Evolutionary conservation across 2,797 vertebrate genomes (phyloP), one percentile per base, ranked within the genome.

Genomic region (Borostomias antarcticus): DNA sequence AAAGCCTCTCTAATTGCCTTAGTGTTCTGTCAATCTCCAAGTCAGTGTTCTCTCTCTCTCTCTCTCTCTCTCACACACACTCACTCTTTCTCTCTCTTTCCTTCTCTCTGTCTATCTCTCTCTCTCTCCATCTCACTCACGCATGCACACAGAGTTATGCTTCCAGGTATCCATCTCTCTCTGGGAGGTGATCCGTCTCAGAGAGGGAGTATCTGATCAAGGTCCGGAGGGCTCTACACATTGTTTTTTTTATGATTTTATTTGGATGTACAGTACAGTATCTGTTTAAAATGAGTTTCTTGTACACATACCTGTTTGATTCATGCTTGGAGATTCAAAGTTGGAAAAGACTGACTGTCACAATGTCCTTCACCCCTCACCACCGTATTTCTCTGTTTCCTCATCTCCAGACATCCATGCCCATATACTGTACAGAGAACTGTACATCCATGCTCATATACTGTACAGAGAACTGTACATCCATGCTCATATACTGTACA

Each of bases 1-100:
- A 82, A 79, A 76, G 85, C 86, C 85, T 88, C 85, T 89, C 72
- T 86, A 80, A 89, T 86, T 91, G 89, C 89, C 89, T 91, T 90
- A 88, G 88, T 86, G 81, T 89, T 81, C 72, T 72, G 70, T 66
- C 63, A 80, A 79, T 80, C 82, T 86, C 81, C 68, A 40, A 80
- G 71, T 60, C 30, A 45, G 26, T 62, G 23, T 30, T 64, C 47
- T 58, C 28, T 58, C 51, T 35, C 19, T 29, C 21, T 57, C 35
- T 10, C 30, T 32, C 30, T 23, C 45, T 64, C 43, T 67, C 76
- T 73, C 59, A 13, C 62, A 62, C 35, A 17, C n/a, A 60, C 53
- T 48, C 45, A 69, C 62, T 65, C 72, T 51, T n/a, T 23, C 53
- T 33, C 40, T n/a, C 40, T 2, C 11, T 43, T n/a, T 69, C 25